Evolutionary conservation across 2,113 vertebrate species (phyloP), one percentile per base, ranked within the genome.

Genomic region (Microtus ochrogaster): DNA sequence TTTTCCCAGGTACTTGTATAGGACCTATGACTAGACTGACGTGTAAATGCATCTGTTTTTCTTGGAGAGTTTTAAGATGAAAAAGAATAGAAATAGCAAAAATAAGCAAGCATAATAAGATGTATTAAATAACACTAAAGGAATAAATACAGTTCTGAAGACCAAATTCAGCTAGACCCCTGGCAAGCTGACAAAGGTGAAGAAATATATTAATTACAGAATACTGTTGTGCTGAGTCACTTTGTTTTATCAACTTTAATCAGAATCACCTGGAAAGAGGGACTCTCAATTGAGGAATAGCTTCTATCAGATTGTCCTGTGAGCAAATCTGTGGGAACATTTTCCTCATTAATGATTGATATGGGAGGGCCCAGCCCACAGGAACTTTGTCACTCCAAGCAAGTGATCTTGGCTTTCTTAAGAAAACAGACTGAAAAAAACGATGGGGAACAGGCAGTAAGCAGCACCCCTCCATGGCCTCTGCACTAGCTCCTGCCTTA

Each of bases 21-120:
- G 52, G 44, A 73, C 16, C 17, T 58, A 84, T 79, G 22, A 13
- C 24, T 61, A 26, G 22, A 88, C 70, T 92, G 55, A 89, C 17
- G 79, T 72, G 70, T 10, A 65, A 94, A 92, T 19, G 70, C 7
- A 79, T 91, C 68, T 72, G 24, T 93, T 92, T 49, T 44, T 21
- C 47, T 94, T 85, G 36, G 86, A 39, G 9, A 94, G 1, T 83
- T 79, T 65, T 93, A 8, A 16, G 52, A 4, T 89, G n/a, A 82
- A 72, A 39, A 79, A 41, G 4, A 88, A 49, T 24, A 28, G 2
- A 91, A 87, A 90, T 41, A 90, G 77, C 58, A 92, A 76, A 91
- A 95, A 83, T 33, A 93, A 89, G 17, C 24, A 86, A 70, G 12
- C 39, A 96, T 16, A 95, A 90, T 74, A 88, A 92, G 83, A 95